Base-by-base conservation (phyloP, 2,113 vertebrate genomes). In the Callorhinus ursinus region DNA sequence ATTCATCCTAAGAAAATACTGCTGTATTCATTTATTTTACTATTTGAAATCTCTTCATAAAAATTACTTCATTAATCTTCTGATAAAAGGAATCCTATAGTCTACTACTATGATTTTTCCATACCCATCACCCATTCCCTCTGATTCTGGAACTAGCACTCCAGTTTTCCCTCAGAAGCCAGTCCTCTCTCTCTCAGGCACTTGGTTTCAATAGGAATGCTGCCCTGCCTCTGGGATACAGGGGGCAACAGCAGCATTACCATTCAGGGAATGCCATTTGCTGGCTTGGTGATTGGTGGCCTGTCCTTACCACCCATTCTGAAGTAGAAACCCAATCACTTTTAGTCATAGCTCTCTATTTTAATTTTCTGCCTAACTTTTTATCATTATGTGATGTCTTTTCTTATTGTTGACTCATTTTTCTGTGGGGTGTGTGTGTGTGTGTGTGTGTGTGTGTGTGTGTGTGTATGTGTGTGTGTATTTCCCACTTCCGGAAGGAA, bases 321-420 rank as follows among this genome's bases (percentile, higher is more conserved):
- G 36, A 85, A 89, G 42, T 59, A 76, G 84, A 67, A 95, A 79
- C 6, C 16, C 46, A 51, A 59, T 59, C 22, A 55, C 59, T 77
- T 82, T 71, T 15, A 22, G 61, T 63, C 16, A 10, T n/a, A 55
- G 55, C 80, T 97, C 49, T 36, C 33, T 88, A 4, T 83, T 83
- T 95, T 76, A 63, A 79, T 91, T 79, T 83, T 72, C 42, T 83
- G 3, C 72, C 65, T 19, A 59, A 12, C 22, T 65, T 21, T 77
- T 82, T 90, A 18, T 31, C 36, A 63, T 88, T 79, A 77, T 19
- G n/a, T 71, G 67, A n/a, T 79, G 16, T 22, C n/a, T 59, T 86
- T 90, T 93, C 74, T 51, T 55, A 86, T 16, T 53, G 19, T 65
- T 88, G 49, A 80, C 15, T 81, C 85, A 36, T 46, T 95, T 97